phyloP scores from a whole-genome alignment of 2,113 vertebrate species.

The Calidris pygmaea region DNA sequence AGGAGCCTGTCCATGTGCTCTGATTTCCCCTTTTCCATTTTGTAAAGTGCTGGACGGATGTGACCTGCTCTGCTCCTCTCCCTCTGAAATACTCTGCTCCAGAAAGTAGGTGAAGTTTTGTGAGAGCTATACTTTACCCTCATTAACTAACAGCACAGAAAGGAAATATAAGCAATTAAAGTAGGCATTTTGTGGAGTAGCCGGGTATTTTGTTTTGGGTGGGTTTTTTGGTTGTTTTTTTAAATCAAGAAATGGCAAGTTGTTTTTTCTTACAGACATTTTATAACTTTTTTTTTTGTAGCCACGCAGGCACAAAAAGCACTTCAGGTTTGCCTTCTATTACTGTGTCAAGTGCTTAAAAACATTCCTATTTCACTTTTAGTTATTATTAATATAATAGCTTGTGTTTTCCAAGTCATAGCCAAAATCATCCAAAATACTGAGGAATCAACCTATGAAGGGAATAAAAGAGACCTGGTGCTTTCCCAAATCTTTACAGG shows the following conservation, averaged over 20 bases:
- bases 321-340: not conserved
- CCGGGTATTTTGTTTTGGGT: not conserved
- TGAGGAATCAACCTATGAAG: not conserved
- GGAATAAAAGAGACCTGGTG: not conserved
- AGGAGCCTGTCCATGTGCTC: not conserved
- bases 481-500: not conserved
- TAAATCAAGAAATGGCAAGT: not conserved
- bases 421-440: not conserved
- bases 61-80: not conserved
- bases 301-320: not conserved
- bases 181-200: not conserved
- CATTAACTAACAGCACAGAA: not conserved
- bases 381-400: not conserved
- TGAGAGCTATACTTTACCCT: not conserved
- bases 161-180: not conserved
- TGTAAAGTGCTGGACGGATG: not conserved
- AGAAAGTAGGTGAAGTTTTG: not conserved
- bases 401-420: not conserved
- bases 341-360: not conserved
- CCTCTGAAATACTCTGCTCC: not conserved
- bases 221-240: not conserved
- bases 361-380: not conserved
- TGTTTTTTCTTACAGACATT: not conserved
- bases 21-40: not conserved
- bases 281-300: not conserved